Conservation (phyloP, 2,797 vertebrate genomes). For the Meriones psammophilus region DNA sequence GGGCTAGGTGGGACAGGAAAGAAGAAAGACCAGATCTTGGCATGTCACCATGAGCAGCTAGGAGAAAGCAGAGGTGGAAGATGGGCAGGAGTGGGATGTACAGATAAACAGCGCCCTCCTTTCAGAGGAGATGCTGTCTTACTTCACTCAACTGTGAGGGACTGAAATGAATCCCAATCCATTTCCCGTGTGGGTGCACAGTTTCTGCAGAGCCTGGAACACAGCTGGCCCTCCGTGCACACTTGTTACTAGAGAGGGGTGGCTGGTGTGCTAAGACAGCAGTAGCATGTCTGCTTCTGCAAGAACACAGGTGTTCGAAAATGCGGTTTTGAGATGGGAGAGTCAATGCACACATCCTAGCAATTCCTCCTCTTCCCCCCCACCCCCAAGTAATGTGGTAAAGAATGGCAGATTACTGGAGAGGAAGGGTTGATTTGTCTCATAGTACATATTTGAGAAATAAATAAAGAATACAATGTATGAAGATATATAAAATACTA, state of each 20-base stretch:
- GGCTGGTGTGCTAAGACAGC: not conserved
- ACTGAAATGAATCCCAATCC: not conserved
- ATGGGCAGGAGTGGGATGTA: too few relatives aligned
- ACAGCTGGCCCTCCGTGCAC: not conserved
- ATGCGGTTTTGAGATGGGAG: not conserved
- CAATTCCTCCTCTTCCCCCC: conserved; percentile 37
- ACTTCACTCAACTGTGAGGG: not conserved
- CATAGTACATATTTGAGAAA: not conserved
- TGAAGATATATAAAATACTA: not conserved
- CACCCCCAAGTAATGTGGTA: not conserved
- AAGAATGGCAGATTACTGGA: not conserved
- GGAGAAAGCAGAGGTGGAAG: not conserved
- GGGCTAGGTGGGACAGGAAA: not conserved
- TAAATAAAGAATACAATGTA: not conserved
- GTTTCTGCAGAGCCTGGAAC: not conserved
- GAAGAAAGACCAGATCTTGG: not conserved
- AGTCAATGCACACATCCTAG: not conserved
- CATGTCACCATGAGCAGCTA: not conserved
- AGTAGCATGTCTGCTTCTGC: not conserved
- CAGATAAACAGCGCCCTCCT: not conserved
- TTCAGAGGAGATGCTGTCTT: not conserved
- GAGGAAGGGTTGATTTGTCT: conserved; percentile 13
- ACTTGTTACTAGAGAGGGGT: not conserved
- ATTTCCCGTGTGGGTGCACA: not conserved
- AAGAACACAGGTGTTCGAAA: not conserved